Base-by-base conservation (phyloP, 2,113 vertebrate species). In the Lethenteron reissneri region DNA sequence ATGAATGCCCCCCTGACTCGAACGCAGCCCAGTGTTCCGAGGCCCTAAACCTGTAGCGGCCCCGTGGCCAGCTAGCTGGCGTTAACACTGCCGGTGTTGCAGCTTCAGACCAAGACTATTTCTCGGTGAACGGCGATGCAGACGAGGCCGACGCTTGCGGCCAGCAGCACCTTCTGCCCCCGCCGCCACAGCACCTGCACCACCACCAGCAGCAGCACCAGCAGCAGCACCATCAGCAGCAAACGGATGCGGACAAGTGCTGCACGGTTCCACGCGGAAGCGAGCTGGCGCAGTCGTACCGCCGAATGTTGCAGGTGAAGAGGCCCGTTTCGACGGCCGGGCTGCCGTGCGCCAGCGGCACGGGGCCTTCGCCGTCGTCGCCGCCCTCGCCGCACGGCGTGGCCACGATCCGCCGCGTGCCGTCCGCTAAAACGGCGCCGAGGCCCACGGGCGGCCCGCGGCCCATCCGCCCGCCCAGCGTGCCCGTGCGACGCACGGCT, bases 201-300 rank as follows among this genome's bases (percentile, higher is more conserved):
- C 41, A 41, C 41, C 41, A 41, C 41, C 41, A 41, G 41, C 41
- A 41, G 41, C 41, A 41, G 41, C 41, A 41, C 41, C 41, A 41
- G 41, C 41, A 41, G 41, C 41, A 41, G 41, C 41, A 25, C 25
- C 25, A 25, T 25, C 25, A 70, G 72, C 76, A 76, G 74, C 83
- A 82, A 56, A 77, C 81, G 0, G 83, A 85, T 74, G 84, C 85
- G 3, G 85, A 87, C 80, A 83, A 81, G 73, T 87, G 84, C 11
- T 85, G 83, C 4, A 87, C 85, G 7, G 82, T 87, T 72, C 85
- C 85, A 1, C 79, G 85, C 69, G 85, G 86, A 79, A 86, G 84
- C 0, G 85, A 86, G 74, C 80, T 87, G 57, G 76, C 81, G 60
- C 75, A 81, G 70, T 83, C 85, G 76, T 86, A 81, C 78, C 76